Percentiles rank a stretch among this genome's conserved stretches.
phyloP scores from a whole-genome alignment of 2,888 invertebrate genomes.

The Drosophila picticornis region DNA sequence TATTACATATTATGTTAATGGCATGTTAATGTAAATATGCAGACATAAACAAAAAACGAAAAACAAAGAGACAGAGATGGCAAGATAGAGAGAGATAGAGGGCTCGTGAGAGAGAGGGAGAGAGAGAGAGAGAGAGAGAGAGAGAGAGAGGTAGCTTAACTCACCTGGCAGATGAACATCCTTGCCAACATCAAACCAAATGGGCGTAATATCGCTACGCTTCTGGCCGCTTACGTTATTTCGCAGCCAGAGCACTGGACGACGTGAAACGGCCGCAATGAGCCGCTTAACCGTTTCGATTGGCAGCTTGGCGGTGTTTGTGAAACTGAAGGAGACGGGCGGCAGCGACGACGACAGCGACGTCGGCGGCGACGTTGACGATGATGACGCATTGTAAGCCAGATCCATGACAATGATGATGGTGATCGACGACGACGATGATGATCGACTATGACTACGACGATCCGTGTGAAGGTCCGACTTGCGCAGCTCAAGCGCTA shows the following conservation, averaged over 20 bases:
- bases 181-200: slow-evolving; percentile 79
- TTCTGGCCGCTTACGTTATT: slow-evolving; percentile 73
- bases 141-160: slow-evolving; percentile 13
- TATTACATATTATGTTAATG: background rate
- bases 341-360: slow-evolving; percentile 37
- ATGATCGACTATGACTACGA: slow-evolving; percentile 23
- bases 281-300: slow-evolving; percentile 77
- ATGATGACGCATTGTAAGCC: slow-evolving; percentile 73
- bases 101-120: background rate
- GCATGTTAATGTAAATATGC: background rate
- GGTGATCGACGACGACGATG: slow-evolving; percentile 34
- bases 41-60: background rate
- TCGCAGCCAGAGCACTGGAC: slow-evolving; percentile 78
- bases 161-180: slow-evolving; percentile 79
- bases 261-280: slow-evolving; percentile 77
- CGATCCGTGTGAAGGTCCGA: slow-evolving; percentile 48
- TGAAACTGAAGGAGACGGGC: slow-evolving; percentile 64
- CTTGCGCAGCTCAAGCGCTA: slow-evolving; percentile 77
- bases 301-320: slow-evolving; percentile 79
- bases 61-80: background rate
- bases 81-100: background rate
- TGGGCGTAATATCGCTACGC: slow-evolving; percentile 76
- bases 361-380: slow-evolving; percentile 53
- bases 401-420: slow-evolving; percentile 59
- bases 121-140: background rate